A percentile compares a stretch with the other conserved stretches of the same genome.
Evolutionary conservation across 2,113 vertebrate genomes (phyloP).

Genomic region (Tragelaphus strepsiceros): DNA sequence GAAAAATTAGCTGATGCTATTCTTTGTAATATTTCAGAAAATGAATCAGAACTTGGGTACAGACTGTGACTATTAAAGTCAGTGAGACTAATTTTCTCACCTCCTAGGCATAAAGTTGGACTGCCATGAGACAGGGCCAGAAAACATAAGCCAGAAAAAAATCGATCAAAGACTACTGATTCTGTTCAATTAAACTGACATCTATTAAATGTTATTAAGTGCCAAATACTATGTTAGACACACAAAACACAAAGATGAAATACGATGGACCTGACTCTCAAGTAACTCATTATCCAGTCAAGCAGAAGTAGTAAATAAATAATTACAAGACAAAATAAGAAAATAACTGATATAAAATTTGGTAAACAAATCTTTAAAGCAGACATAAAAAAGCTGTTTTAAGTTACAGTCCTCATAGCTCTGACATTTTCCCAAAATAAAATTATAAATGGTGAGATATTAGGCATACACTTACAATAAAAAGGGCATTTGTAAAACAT

Average conservation of each 20-base stretch:
- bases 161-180: background rate
- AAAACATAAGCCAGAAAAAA: background rate
- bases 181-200: background rate
- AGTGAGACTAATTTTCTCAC: background rate
- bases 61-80: background rate
- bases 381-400: background rate
- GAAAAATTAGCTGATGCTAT: background rate
- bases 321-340: background rate
- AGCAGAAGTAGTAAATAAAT: background rate
- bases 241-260: background rate
- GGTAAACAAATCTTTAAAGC: background rate
- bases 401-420: background rate
- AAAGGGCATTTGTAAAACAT: background rate
- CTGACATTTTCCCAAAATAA: background rate
- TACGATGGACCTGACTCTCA: background rate
- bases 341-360: background rate
- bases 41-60: background rate
- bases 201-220: background rate
- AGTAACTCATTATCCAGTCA: background rate
- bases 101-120: background rate
- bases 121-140: background rate
- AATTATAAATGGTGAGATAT: background rate
- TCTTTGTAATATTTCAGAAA: background rate
- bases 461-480: background rate
- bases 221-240: background rate